These are phyloP conservation scores for Tryphoninae sp. DNA, from an alignment of 2,888 invertebrate species.

Conservation along the genomic window DNA sequence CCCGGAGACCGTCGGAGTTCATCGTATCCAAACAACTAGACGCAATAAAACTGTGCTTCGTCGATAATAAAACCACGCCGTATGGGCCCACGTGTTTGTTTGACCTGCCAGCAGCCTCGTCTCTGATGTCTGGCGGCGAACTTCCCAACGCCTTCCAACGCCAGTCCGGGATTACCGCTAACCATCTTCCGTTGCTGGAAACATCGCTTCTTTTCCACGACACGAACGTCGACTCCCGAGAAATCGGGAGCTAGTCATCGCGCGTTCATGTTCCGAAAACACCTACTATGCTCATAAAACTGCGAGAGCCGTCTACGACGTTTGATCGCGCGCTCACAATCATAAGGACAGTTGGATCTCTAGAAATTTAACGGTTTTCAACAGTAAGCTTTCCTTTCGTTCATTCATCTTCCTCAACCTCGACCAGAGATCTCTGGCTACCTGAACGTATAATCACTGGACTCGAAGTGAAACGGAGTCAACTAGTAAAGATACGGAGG, in stretches of 20 bases:
- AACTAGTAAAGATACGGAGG: too few species aligned
- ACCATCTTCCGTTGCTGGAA: slow-evolving; percentile 72
- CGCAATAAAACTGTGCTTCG: slow-evolving; percentile 75
- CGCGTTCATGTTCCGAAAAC: neutral
- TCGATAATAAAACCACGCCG: slow-evolving; percentile 75
- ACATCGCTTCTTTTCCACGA: slow-evolving; percentile 75
- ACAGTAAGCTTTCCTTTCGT: neutral
- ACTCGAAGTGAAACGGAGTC: too few species aligned
- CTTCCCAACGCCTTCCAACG: slow-evolving; percentile 50
- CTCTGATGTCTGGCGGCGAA: slow-evolving; percentile 68
- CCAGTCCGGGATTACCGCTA: slow-evolving; percentile 58
- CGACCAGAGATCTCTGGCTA: too few species aligned
- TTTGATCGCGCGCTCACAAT: slow-evolving; percentile 8
- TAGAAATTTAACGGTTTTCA: slow-evolving; percentile 5
- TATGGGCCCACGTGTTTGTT: slow-evolving; percentile 74
- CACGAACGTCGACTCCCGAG: slow-evolving; percentile 71
- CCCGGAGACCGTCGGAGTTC: slow-evolving; percentile 65
- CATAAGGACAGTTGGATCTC: slow-evolving; percentile 13
- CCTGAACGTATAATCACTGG: too few species aligned
- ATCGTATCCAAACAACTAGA: slow-evolving; percentile 74
- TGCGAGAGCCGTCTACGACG: neutral
- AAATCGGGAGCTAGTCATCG: slow-evolving; percentile 61
- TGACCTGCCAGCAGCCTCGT: slow-evolving; percentile 70
- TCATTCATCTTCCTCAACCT: too few species aligned
- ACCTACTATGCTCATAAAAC: neutral